Base-by-base conservation (phyloP, 2,888 invertebrate genomes). In the Bugula neritina region DNA sequence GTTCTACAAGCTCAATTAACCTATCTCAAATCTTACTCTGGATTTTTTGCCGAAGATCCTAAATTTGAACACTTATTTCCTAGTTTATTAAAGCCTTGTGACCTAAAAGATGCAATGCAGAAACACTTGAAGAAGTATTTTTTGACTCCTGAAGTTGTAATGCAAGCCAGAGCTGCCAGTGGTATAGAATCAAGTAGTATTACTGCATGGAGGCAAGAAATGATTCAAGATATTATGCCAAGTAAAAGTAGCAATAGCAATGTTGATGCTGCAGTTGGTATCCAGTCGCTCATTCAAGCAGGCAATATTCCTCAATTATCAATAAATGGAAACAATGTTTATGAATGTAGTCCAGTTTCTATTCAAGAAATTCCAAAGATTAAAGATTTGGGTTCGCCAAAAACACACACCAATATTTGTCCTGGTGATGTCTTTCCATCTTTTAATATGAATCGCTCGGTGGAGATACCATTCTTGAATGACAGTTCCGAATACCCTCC, bases 11-110 rank as follows among this genome's bases (percentile, higher is more conserved):
- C 63, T 2, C 63, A 63, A n/a, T 21, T 63, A 31, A 10, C 27
- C 5, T 63, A 25, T 31, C n/a, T 63, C 3, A 63, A 63, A n/a
- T 63, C 63, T 13, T 63, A 63, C 27, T 63, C 63, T 29, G 63
- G 63, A 3, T 63, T 63, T n/a, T 63, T 63, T 63, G 31, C n/a
- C 5, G 17, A 63, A 63, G 29, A 27, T 29, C 31, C 63, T 34
- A 25, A 63, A 13, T 63, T 63, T 63, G 63, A 63, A 63, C 27
- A 63, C 63, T 63, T 27, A 31, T 63, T 13, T 34, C 21, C 21
- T 5, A 31, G 31, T 25, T 34, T 63, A n/a, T 31, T 25, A 10
- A 63, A 63, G 27, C 63, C 63, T 10, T 21, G 31, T 25, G 63
- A 63, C n/a, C 31, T 63, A 29, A 63, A 63, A n/a, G 5, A 13